Base-by-base conservation (phyloP, 2,113 vertebrate species). In the Trichechus manatus region DNA sequence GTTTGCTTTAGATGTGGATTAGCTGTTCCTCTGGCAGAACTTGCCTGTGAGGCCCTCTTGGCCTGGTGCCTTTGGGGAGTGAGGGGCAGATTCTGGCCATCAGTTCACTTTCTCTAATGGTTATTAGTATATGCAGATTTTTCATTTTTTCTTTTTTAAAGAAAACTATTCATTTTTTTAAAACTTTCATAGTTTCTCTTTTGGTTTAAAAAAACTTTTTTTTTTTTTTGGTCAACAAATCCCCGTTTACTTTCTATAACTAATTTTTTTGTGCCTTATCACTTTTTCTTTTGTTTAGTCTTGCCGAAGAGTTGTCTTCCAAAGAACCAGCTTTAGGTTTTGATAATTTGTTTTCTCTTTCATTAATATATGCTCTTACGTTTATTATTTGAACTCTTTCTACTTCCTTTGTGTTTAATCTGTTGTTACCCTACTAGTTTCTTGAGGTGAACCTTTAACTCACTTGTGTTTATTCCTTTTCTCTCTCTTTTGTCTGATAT, bases 321-420 rank as follows among this genome's bases (percentile, higher is more conserved):
- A 23, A 36, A 89, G 83, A 85, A 81, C 17, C 20, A 85, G 9
- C 10, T 81, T 94, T 85, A 47, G 39, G 10, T 68, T 91, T 81
- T 66, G 66, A 47, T 88, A 50, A 47, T 72, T 64, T 1, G 11
- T 70, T 79, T 68, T 10, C 6, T 82, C 36, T 91, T 75, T 59
- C 14, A n/a, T 87, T 63, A 72, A 44, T 50, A 19, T 79, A 9
- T 90, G 13, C 53, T 78, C 5, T 25, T 36, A 2, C 31, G 36
- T 36, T 87, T 56, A 47, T 56, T 64, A 39, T 59, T 78, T 64
- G 25, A 59, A 50, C 22, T 84, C 31, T 74, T 64, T 36, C 8
- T 53, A 36, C 27, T 56, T 95, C 56, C 25, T 80, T 94, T 95
- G 78, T 95, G 39, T 70, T 75, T 86, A 50, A 68, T 42, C 13